A percentile compares a stretch with the other conserved stretches of the same genome.
Conservation (phyloP, 1,140 invertebrate species). For the Macrobrachium rosenbergii region DNA sequence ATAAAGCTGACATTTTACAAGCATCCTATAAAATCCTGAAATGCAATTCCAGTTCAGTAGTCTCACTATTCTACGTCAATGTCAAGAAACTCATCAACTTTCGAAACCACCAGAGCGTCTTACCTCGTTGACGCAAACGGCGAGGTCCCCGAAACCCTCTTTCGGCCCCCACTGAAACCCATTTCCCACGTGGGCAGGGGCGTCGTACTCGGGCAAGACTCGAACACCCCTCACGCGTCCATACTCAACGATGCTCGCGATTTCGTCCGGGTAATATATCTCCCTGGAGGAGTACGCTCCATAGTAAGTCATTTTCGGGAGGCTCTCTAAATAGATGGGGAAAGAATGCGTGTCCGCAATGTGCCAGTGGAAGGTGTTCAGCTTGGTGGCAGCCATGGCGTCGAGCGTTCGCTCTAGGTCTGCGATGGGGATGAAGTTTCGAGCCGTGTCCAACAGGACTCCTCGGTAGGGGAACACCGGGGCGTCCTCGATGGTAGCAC, state of each 20-base stretch:
- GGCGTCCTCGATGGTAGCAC: constrained; percentile 54
- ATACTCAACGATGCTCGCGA: constrained; percentile 80
- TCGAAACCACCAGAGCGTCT: not conserved
- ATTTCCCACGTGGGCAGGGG: constrained; percentile 89
- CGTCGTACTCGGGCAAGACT: constrained; percentile 88
- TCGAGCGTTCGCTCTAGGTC: constrained; percentile 82
- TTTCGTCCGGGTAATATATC: constrained; percentile 78
- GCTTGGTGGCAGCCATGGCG: constrained; percentile 84
- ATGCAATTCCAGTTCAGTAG: too few species aligned
- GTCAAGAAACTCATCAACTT: not conserved
- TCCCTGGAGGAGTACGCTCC: constrained; percentile 79
- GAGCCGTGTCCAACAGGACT: constrained; percentile 64
- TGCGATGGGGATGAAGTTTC: constrained; percentile 76
- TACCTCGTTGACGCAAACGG: constrained; percentile 73
- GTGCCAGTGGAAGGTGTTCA: constrained; percentile 92
- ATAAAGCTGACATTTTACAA: too few species aligned
- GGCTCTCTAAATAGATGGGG: constrained; percentile 79
- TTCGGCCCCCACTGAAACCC: constrained; percentile 84
- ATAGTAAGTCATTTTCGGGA: constrained; percentile 78
- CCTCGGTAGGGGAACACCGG: constrained; percentile 64
- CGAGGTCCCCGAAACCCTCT: constrained; percentile 73
- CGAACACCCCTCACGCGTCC: constrained; percentile 81
- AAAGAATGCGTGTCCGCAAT: constrained; percentile 92
- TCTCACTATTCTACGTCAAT: too few species aligned
- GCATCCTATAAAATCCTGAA: too few species aligned